Conservation (phyloP, 1,140 invertebrate species). For the Bacillus rossius region DNA sequence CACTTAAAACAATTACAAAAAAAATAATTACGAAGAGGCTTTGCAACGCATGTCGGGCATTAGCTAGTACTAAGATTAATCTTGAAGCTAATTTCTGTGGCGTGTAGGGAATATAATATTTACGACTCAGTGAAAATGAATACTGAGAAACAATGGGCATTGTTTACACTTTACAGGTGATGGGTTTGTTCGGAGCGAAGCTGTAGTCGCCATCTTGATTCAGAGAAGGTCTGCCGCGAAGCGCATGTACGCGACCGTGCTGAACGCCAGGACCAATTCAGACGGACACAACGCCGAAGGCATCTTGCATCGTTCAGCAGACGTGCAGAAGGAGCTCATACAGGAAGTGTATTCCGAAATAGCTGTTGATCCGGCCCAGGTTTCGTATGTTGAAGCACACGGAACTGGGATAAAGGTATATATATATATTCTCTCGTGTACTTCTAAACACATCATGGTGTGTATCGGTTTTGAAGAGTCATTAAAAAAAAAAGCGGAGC, state of each 20-base stretch:
- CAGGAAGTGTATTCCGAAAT: constrained; percentile 55
- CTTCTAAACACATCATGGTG: neutral
- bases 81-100: too few relatives aligned
- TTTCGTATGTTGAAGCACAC: constrained; percentile 69
- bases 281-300: constrained; percentile 53
- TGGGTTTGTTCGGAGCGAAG: constrained; percentile 57
- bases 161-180: constrained; percentile 42
- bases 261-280: constrained; percentile 55
- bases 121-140: too few relatives aligned
- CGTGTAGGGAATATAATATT: too few relatives aligned
- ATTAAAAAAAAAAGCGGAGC: too few relatives aligned
- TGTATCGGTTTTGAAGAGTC: too few relatives aligned
- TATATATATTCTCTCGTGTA: constrained; percentile 19
- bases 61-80: too few relatives aligned
- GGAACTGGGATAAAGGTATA: constrained; percentile 53
- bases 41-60: too few relatives aligned
- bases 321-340: constrained; percentile 48
- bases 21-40: too few relatives aligned
- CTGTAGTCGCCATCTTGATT: constrained; percentile 47
- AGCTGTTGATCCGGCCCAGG: constrained; percentile 51
- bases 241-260: constrained; percentile 52
- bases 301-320: constrained; percentile 50
- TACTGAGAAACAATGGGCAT: too few relatives aligned
- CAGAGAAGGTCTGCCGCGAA: constrained; percentile 45
- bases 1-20: too few relatives aligned